phyloP scores from a whole-genome alignment of 2,113 vertebrate genomes.

The Trogon melanurus region DNA sequence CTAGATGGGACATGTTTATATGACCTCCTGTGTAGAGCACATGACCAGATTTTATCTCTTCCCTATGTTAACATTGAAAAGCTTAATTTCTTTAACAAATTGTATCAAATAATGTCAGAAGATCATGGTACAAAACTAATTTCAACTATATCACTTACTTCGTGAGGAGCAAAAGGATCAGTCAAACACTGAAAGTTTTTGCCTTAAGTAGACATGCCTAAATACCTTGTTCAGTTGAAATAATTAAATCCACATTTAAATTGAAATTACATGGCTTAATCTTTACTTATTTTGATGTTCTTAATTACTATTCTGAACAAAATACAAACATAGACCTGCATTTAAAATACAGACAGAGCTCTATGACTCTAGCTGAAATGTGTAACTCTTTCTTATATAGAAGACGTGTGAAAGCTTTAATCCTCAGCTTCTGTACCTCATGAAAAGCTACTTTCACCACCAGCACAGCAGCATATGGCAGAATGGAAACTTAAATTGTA shows the following conservation, averaged over 20 bases:
- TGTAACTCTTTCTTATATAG: not conserved
- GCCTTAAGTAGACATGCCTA: not conserved
- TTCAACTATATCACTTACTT: not conserved
- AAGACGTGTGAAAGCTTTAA: not conserved
- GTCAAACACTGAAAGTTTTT: not conserved
- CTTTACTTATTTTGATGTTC: not conserved
- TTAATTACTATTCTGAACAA: not conserved
- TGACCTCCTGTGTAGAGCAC: not conserved
- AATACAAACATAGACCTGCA: not conserved
- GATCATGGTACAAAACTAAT: not conserved
- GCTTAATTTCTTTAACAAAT: not conserved
- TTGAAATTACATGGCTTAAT: not conserved
- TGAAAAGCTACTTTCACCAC: not conserved
- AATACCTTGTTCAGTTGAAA: not conserved
- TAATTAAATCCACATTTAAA: not conserved
- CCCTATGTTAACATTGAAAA: not conserved
- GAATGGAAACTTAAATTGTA: not conserved
- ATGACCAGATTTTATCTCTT: not conserved
- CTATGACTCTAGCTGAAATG: not conserved
- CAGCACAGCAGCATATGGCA: not conserved
- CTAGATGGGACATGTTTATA: not conserved
- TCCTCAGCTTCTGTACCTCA: not conserved
- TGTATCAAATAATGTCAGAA: not conserved
- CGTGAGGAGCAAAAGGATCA: not conserved
- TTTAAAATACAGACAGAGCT: not conserved